phyloP scores from a whole-genome alignment of 2,888 invertebrate species.

The Polydrusus cervinus region DNA sequence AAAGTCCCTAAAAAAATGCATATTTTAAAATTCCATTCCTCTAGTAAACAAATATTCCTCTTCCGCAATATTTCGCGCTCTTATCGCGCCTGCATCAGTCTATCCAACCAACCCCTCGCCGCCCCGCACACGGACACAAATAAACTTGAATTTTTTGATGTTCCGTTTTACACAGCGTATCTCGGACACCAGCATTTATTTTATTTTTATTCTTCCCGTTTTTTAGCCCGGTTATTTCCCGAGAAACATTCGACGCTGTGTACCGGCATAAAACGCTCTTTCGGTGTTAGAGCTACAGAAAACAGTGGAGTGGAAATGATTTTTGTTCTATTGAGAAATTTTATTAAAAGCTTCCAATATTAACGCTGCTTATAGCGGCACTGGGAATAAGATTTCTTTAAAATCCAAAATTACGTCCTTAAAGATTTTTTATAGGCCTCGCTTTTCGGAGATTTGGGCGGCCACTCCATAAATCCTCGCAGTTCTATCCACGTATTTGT shows the following conservation, averaged over 20 bases:
- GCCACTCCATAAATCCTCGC: too few species aligned
- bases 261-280: slow-evolving; percentile 25
- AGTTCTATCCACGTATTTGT: too few species aligned
- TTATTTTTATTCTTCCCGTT: slow-evolving; percentile 30
- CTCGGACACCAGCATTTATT: slow-evolving; percentile 28
- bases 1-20: background rate
- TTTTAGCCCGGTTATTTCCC: slow-evolving; percentile 23
- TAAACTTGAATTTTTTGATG: slow-evolving; percentile 27
- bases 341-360: too few species aligned
- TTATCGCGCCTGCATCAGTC: slow-evolving; percentile 20
- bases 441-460: too few species aligned
- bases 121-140: slow-evolving; percentile 10
- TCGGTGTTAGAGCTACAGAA: slow-evolving; percentile 21
- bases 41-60: slow-evolving; percentile 5
- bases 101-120: background rate
- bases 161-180: slow-evolving; percentile 28
- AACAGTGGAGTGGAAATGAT: background rate
- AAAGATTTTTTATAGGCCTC: too few species aligned
- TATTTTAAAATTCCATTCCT: background rate
- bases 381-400: too few species aligned
- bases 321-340: too few species aligned
- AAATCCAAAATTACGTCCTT: too few species aligned
- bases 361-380: too few species aligned
- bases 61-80: slow-evolving; percentile 4
- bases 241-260: slow-evolving; percentile 25